Base-by-base conservation (phyloP, 2,888 invertebrate species). In the Hirtodrosophila cameraria region DNA sequence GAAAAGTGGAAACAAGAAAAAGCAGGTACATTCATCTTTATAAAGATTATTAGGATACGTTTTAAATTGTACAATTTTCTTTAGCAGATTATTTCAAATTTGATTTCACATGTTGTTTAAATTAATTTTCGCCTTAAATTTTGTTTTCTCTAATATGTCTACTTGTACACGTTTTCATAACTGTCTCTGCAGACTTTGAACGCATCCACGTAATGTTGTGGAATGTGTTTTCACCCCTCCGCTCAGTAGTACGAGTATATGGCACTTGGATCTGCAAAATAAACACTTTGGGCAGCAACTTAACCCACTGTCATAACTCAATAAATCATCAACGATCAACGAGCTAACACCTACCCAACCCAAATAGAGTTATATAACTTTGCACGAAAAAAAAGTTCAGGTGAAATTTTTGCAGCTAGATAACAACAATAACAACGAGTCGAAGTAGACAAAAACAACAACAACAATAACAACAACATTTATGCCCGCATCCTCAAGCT, bases 251-350 rank as follows among this genome's bases (percentile, higher is more conserved):
- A n/a, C n/a, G n/a, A n/a, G n/a, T 15, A 23, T 54, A 39, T 54
- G 38, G 15, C 72, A 71, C 66, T 62, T 82, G 59, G 52, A 52
- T 70, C 62, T 31, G 63, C 58, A 85, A 68, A 61, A 55, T 68
- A 79, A 86, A 83, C 86, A 86, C 68, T 69, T 61, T 60, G 36
- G 61, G 42, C 54, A 38, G n/a, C 69, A 70, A 81, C 80, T 80
- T 80, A 73, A 69, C 81, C 79, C 76, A 86, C 84, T 86, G 86
- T 85, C 79, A 81, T 78, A 68, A 63, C 83, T 75, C 76, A 79
- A 79, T 79, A 86, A 85, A 86, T 86, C 87, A 86, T 65, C 65
- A 68, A 57, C 80, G 43, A 81, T 58, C 73, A 73, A 61, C 61
- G n/a, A 45, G 55, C 83, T 71, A 79, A 79, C 79, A 79, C 79